Evolutionary conservation across 2,797 vertebrate genomes (phyloP).

Genomic region (Diceros bicornis): DNA sequence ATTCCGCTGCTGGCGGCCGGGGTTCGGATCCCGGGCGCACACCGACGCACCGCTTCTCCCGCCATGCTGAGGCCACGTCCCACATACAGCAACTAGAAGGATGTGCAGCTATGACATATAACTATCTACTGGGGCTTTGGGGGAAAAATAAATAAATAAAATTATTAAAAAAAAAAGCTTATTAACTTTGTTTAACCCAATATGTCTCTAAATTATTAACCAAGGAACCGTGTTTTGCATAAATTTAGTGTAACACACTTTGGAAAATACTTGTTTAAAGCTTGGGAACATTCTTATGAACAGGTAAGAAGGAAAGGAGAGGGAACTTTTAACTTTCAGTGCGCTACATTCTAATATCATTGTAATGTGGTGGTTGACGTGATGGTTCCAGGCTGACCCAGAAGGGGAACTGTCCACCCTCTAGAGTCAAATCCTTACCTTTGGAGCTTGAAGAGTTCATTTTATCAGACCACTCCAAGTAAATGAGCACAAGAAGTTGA

Average conservation of each 20-base stretch:
- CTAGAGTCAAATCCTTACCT: neutral
- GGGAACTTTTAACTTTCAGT: neutral
- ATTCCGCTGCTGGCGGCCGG: too few species aligned
- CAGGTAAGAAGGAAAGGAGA: neutral
- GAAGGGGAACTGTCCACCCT: neutral
- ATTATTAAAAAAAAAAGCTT: neutral
- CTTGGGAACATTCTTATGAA: neutral
- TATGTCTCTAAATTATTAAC: constrained; percentile 43
- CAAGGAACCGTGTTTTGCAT: neutral
- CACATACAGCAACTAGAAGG: too few species aligned
- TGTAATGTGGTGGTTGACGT: neutral
- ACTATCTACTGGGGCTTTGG: too few species aligned
- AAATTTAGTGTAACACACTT: neutral
- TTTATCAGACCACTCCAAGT: neutral
- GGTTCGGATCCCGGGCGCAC: too few species aligned
- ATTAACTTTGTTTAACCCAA: constrained; percentile 18
- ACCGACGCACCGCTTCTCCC: too few species aligned
- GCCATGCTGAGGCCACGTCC: too few species aligned
- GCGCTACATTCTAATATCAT: neutral
- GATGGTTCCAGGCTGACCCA: neutral
- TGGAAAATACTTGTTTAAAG: neutral
- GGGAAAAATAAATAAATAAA: too few species aligned
- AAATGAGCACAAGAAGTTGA: neutral
- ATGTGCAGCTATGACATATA: too few species aligned
- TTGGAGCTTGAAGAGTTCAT: neutral